Evolutionary conservation across 35 echinoderm and acorn worm genomes (phyloP).

Genomic region (Ptychodera flava): DNA sequence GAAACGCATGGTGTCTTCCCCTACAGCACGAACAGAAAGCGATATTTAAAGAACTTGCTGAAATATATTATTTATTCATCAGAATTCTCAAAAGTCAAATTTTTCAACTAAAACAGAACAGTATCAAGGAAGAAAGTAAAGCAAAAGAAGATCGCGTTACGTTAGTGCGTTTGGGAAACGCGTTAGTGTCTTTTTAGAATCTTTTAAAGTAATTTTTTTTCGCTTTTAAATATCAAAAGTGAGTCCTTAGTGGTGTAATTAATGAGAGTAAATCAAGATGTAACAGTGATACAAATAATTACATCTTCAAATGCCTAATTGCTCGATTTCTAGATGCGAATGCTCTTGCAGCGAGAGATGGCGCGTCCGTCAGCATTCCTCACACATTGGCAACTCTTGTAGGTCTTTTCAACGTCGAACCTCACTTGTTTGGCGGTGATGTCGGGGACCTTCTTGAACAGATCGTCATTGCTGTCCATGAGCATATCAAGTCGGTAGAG

Average conservation of each 20-base stretch:
- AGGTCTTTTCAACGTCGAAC: conserved; percentile 3
- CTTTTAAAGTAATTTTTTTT: not conserved
- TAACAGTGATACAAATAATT: not conserved
- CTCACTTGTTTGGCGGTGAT: conserved; percentile 26
- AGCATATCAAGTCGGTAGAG: conserved; percentile 45
- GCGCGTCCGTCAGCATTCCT: conserved; percentile 38
- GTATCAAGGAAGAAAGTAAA: not conserved
- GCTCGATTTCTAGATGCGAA: not conserved
- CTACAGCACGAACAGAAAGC: too few species aligned
- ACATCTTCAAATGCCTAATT: not conserved
- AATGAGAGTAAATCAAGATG: not conserved
- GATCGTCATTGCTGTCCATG: conserved; percentile 6
- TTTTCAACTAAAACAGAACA: not conserved
- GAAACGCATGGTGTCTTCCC: too few species aligned
- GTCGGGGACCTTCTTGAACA: conserved; percentile 13
- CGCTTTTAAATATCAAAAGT: not conserved
- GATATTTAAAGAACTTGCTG: not conserved
- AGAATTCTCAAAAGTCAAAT: not conserved
- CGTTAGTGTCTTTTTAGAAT: not conserved
- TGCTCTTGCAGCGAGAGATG: conserved; percentile 23
- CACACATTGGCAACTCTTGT: conserved; percentile 34
- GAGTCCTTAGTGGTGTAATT: not conserved
- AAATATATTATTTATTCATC: not conserved
- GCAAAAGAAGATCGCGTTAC: not conserved
- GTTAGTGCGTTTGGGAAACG: not conserved